Evolutionary conservation across 1,140 invertebrate genomes (phyloP), one percentile per base, ranked within the genome.

Genomic region (Trichomalopsis sarcophagae): DNA sequence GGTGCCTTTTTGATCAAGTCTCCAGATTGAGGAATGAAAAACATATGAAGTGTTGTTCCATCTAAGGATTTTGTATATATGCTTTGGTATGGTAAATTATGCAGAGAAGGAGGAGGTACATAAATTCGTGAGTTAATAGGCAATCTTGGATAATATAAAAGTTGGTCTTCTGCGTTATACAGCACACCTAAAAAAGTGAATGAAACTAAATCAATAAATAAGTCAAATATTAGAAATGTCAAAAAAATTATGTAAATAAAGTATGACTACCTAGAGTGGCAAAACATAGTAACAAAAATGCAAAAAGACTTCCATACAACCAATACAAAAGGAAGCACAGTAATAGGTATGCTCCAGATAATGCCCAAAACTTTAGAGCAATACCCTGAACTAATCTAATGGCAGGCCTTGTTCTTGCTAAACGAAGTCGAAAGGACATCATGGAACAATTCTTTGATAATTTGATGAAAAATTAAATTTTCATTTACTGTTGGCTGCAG

Each of bases 121-220:
- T 97, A 98, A 68, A 97, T 94, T 86, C 98, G 93, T 9, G 98
- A 98, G 91, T 98, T 96, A 40, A 96, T 94, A 71, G 98, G 98
- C 87, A 97, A 94, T 90, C 98, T 97, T 14, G 98, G 98, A 93
- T 98, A 97, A 91, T 97, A 99, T 0, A 99, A 91, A 55, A 98
- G 93, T 86, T 96, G 94, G 92, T 99, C 98, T 92, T 98, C 97
- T 62, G 95, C 95, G 90, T 96, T 95, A 92, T 98, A 99, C 27
- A 98, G 93, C 86, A 97, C 94, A 85, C 95, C 97, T 97, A 89
- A 62, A 93, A 93, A 79, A 47, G 7, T 21, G 73, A 84, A 82
- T 44, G 17, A 69, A 44, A 77, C 27, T 50, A 21, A 68, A 13
- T 50, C 10, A 62, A 85, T 40, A 13, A 66, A 74, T 44, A 36